These are phyloP conservation scores for Leistus spinibarbis DNA, from an alignment of 2,888 invertebrate genomes.

Conservation along the genomic window DNA sequence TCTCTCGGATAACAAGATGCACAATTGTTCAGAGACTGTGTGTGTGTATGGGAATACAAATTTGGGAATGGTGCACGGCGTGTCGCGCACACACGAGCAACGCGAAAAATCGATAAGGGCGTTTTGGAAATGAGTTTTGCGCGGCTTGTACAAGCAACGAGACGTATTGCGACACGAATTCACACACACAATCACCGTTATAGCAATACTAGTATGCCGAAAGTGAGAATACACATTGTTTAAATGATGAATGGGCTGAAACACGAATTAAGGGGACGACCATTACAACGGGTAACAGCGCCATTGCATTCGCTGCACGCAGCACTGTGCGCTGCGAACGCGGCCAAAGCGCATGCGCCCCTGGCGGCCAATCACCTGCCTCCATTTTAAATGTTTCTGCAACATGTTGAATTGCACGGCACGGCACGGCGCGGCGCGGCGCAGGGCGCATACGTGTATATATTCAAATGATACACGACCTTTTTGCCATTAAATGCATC, in stretches of 20 bases:
- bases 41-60: slow-evolving; percentile 21
- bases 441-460: slow-evolving; percentile 33
- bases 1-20: slow-evolving; percentile 18
- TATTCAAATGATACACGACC: slow-evolving; percentile 5
- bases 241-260: slow-evolving; percentile 21
- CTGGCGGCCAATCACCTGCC: slow-evolving; percentile 37
- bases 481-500: not conserved
- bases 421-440: too few species aligned
- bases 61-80: slow-evolving; percentile 47
- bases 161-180: not conserved
- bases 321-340: slow-evolving; percentile 41
- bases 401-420: slow-evolving; percentile 39
- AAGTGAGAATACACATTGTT: slow-evolving; percentile 2
- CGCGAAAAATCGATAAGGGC: slow-evolving; percentile 59
- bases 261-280: slow-evolving; percentile 24
- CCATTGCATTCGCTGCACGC: slow-evolving; percentile 56
- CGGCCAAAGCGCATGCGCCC: slow-evolving; percentile 46
- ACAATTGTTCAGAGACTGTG: slow-evolving; percentile 23
- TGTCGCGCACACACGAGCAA: slow-evolving; percentile 51
- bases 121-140: slow-evolving; percentile 53
- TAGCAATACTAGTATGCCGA: not conserved
- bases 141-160: slow-evolving; percentile 33
- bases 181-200: not conserved
- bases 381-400: slow-evolving; percentile 39
- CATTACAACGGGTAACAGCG: slow-evolving; percentile 51